These are phyloP conservation scores for Agelaius phoeniceus DNA, from an alignment of 2,113 vertebrate species.

Conservation along the genomic window DNA sequence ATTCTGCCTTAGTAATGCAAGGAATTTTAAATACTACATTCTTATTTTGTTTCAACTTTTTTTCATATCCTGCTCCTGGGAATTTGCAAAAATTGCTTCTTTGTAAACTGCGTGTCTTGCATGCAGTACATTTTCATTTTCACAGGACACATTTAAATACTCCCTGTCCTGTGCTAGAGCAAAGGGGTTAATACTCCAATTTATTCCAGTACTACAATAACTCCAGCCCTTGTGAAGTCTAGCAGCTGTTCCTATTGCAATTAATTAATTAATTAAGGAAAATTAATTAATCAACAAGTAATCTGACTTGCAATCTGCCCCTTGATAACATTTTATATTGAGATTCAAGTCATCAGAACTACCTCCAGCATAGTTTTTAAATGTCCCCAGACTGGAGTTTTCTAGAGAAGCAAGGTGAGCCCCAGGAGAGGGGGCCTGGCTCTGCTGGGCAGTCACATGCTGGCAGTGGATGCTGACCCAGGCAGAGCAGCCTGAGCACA, in stretches of 20 bases:
- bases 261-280: neutral
- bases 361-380: neutral
- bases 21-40: neutral
- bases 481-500: neutral
- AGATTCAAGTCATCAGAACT: neutral
- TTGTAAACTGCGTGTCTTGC: neutral
- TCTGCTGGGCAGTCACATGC: rapidly evolving
- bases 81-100: neutral
- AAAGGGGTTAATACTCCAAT: neutral
- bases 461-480: neutral
- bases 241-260: neutral
- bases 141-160: neutral
- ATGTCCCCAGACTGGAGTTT: neutral
- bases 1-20: neutral
- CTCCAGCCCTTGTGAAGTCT: neutral
- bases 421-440: neutral
- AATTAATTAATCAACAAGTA: neutral
- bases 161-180: neutral
- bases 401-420: neutral
- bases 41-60: neutral
- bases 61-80: neutral
- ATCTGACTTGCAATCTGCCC: neutral
- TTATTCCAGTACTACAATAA: neutral
- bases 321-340: neutral
- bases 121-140: neutral